These are phyloP conservation scores for Cygnus olor DNA, from an alignment of 2,797 vertebrate genomes.

Conservation along the genomic window DNA sequence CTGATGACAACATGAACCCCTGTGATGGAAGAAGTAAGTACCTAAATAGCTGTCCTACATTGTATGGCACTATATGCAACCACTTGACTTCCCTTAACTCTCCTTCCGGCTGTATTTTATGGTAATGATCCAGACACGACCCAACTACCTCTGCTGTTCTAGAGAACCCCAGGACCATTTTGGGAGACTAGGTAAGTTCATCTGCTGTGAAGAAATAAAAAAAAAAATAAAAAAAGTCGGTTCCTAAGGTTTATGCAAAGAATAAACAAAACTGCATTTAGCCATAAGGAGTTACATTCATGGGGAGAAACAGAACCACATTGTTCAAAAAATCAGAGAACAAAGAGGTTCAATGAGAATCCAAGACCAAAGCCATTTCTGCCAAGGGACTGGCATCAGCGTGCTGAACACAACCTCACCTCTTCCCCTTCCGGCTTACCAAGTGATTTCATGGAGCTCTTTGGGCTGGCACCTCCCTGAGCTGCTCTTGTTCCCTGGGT, in stretches of 20 bases:
- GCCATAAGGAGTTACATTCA: constrained; percentile 12
- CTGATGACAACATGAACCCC: neutral
- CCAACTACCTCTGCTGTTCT: neutral
- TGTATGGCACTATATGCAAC: neutral
- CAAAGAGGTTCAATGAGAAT: constrained; percentile 47
- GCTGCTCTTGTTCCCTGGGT: neutral
- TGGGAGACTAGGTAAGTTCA: neutral
- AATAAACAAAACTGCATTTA: neutral
- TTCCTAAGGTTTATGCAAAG: neutral
- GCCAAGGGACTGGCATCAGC: neutral
- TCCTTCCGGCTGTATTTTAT: neutral
- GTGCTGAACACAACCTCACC: neutral
- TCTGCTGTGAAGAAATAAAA: neutral
- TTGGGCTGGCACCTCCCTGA: neutral
- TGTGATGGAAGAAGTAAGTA: constrained; percentile 4
- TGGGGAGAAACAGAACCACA: neutral
- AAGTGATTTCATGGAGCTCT: neutral
- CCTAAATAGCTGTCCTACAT: constrained; percentile 56
- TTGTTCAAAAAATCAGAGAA: constrained; percentile 37
- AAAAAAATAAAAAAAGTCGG: neutral
- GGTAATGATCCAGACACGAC: neutral
- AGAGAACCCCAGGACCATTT: neutral
- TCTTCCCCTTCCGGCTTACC: neutral
- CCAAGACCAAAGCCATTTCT: constrained; percentile 4
- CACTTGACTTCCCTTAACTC: neutral